Percentiles rank a stretch among this genome's conserved stretches.
Conservation (phyloP, 2,797 vertebrate genomes). For the Gymnoscopelus braueri region DNA sequence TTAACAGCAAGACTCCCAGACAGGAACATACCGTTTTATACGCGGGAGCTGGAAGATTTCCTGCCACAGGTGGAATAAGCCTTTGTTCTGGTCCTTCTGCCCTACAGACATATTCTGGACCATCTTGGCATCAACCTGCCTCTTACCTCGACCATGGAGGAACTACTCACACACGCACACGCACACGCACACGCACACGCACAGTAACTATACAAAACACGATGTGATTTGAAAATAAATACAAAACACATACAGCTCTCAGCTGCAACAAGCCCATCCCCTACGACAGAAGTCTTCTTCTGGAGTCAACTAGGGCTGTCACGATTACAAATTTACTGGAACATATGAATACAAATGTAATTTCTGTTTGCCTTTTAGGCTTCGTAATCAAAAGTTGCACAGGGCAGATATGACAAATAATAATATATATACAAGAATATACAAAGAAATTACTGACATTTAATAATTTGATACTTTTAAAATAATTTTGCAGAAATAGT, state of each 20-base stretch:
- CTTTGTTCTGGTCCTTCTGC: constrained; percentile 96
- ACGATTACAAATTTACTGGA: too few relatives aligned
- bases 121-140: constrained; percentile 80
- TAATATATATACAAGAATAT: too few relatives aligned
- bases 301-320: too few relatives aligned
- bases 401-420: too few relatives aligned
- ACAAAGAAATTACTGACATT: too few relatives aligned
- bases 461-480: too few relatives aligned
- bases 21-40: constrained; percentile 78
- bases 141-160: constrained; percentile 87
- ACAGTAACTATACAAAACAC: too few relatives aligned
- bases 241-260: background rate
- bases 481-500: too few relatives aligned
- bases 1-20: too few relatives aligned
- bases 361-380: too few relatives aligned
- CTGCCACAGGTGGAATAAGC: constrained; percentile 94
- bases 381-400: too few relatives aligned
- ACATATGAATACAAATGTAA: too few relatives aligned
- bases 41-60: constrained; percentile 94
- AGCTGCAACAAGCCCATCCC: background rate
- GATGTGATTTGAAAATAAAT: background rate
- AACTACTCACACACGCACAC: constrained; percentile 82
- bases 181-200: constrained; percentile 13
- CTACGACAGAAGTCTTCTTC: background rate
- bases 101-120: constrained; percentile 87